These are phyloP conservation scores for Hanleya hanleyi DNA, from an alignment of 2,888 invertebrate genomes.

Conservation along the genomic window DNA sequence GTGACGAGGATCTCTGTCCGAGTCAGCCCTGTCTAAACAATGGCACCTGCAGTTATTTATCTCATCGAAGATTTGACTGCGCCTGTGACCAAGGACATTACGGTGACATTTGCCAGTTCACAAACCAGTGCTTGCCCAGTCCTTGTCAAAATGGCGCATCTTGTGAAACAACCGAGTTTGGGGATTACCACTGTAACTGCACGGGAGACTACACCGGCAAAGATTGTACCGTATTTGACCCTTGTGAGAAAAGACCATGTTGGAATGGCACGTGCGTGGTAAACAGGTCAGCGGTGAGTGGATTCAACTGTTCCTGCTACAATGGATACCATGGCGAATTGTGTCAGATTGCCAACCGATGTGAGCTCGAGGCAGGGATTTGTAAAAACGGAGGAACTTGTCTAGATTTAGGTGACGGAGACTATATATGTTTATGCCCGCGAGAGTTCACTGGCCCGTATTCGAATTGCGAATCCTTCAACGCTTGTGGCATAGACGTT, in stretches of 20 bases:
- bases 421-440: slow-evolving; percentile 38
- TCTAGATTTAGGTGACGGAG: slow-evolving; percentile 41
- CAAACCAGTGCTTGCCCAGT: slow-evolving; percentile 40
- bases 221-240: slow-evolving; percentile 11
- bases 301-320: slow-evolving; percentile 38
- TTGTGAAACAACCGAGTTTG: slow-evolving; percentile 23
- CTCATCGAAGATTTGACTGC: slow-evolving; percentile 45
- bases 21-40: slow-evolving; percentile 46
- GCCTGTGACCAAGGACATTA: slow-evolving; percentile 43
- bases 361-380: slow-evolving; percentile 39
- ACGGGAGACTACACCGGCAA: slow-evolving; percentile 12
- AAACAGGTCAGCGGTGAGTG: not conserved
- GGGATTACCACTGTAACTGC: slow-evolving; percentile 23
- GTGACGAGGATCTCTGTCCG: slow-evolving; percentile 47
- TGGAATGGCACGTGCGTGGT: not conserved
- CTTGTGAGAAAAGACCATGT: slow-evolving; percentile 1
- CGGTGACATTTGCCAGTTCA: slow-evolving; percentile 45
- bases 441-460: slow-evolving; percentile 32
- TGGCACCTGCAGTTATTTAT: slow-evolving; percentile 47
- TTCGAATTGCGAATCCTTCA: slow-evolving; percentile 38
- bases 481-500: slow-evolving; percentile 25
- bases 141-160: slow-evolving; percentile 37
- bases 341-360: slow-evolving; percentile 40
- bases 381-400: slow-evolving; percentile 66
- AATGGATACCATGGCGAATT: slow-evolving; percentile 37